Evolutionary conservation across 2,113 vertebrate species (phyloP).

Genomic region (Xiphias gladius): DNA sequence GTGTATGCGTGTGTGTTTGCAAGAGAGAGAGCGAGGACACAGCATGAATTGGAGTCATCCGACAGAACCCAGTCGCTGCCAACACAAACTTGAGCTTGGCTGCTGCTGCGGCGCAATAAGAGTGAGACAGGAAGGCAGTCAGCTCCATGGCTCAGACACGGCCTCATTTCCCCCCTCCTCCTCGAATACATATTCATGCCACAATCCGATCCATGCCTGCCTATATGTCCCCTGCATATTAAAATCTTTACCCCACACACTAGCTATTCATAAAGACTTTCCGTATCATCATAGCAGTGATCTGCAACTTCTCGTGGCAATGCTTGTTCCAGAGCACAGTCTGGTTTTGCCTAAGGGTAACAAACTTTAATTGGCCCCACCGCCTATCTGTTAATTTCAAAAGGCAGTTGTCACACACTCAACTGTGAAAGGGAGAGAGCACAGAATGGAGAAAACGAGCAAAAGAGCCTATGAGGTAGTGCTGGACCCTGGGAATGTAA

Average conservation of each 20-base stretch:
- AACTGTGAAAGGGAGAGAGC: slow-evolving; percentile 41
- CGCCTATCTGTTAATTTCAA: slow-evolving; percentile 48
- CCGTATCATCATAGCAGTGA: not conserved
- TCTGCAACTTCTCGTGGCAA: slow-evolving; percentile 1
- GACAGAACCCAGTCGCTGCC: slow-evolving; percentile 60
- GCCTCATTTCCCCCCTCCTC: not conserved
- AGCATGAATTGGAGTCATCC: slow-evolving; percentile 67
- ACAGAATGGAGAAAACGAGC: slow-evolving; percentile 19
- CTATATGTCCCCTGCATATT: slow-evolving; percentile 41
- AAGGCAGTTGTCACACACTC: slow-evolving; percentile 37
- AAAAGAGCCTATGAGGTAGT: slow-evolving; percentile 41
- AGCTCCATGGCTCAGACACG: slow-evolving; percentile 46
- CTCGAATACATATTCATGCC: slow-evolving; percentile 41
- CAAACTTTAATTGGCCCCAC: slow-evolving; percentile 55
- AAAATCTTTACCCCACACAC: slow-evolving; percentile 1
- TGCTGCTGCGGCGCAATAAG: slow-evolving; percentile 64
- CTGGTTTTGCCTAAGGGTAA: slow-evolving; percentile 15
- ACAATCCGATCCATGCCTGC: slow-evolving; percentile 21
- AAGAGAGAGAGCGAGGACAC: slow-evolving; percentile 46
- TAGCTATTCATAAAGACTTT: not conserved
- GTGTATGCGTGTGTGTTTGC: slow-evolving; percentile 5
- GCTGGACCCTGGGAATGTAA: slow-evolving; percentile 64
- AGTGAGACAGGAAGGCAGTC: slow-evolving; percentile 67
- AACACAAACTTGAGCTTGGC: slow-evolving; percentile 82
- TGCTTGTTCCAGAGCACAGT: slow-evolving; percentile 10